phyloP scores from a whole-genome alignment of 2,113 vertebrate genomes.

The Myotis brandtii region DNA sequence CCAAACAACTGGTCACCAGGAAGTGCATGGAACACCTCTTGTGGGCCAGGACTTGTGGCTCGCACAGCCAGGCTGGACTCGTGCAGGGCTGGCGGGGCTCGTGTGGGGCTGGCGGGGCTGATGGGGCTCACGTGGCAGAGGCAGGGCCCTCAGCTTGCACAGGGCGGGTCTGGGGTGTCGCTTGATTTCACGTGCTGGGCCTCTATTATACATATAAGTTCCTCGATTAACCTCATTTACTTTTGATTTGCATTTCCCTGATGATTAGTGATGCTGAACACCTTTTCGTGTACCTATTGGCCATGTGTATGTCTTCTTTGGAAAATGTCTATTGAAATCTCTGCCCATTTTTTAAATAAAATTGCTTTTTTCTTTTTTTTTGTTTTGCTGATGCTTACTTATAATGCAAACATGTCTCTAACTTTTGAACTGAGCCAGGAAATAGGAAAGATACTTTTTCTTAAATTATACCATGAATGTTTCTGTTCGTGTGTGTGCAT shows the following conservation, averaged over 20 bases:
- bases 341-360: background rate
- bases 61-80: no score
- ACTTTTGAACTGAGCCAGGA: constrained; percentile 8
- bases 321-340: background rate
- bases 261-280: background rate
- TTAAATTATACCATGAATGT: background rate
- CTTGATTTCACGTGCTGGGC: no score
- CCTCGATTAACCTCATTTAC: background rate
- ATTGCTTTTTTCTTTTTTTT: background rate
- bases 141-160: no score
- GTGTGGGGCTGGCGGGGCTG: no score
- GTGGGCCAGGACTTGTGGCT: no score
- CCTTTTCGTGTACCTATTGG: background rate
- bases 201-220: no score
- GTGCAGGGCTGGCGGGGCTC: no score
- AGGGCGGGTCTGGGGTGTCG: no score
- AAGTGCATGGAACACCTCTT: no score
- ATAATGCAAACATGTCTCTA: background rate
- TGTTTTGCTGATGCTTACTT: background rate
- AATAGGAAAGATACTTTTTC: background rate
- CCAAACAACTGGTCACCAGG: no score
- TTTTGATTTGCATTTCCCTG: background rate
- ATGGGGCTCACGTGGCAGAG: no score
- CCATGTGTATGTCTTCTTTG: background rate
- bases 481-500: background rate